Evolutionary conservation across 2,113 vertebrate species (phyloP).

Genomic region (Rhinichthys klamathensis): DNA sequence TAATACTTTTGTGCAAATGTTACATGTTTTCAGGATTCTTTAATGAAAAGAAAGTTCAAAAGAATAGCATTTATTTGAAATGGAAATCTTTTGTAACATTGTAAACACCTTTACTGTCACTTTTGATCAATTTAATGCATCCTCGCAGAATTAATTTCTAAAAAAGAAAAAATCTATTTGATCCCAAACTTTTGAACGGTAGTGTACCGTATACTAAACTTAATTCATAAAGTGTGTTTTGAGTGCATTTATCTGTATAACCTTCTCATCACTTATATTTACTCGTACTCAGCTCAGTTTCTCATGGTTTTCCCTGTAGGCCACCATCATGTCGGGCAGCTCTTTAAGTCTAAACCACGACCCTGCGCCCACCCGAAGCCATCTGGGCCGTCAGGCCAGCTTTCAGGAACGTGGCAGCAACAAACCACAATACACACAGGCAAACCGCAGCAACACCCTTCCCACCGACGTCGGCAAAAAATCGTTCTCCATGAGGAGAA

Average conservation of each 20-base stretch:
- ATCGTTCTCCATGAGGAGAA: constrained; percentile 90
- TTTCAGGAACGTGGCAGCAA: constrained; percentile 93
- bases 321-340: constrained; percentile 98
- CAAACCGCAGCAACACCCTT: constrained; percentile 91
- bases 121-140: background rate
- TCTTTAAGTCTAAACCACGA: constrained; percentile 95
- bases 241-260: background rate
- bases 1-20: too few species aligned
- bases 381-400: constrained; percentile 93
- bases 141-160: background rate
- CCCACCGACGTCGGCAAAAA: constrained; percentile 91
- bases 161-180: background rate
- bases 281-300: background rate
- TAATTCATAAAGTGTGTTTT: background rate
- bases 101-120: background rate
- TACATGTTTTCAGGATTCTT: background rate
- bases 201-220: background rate
- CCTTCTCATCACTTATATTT: background rate
- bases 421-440: constrained; percentile 85
- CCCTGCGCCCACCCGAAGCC: constrained; percentile 81
- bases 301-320: constrained; percentile 74
- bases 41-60: background rate
- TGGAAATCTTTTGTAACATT: background rate
- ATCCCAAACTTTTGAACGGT: constrained; percentile 11
- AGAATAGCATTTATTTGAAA: background rate